Evolutionary conservation across 2,113 vertebrate genomes (phyloP), one percentile per base, ranked within the genome.

Genomic region (Corapipo altera): DNA sequence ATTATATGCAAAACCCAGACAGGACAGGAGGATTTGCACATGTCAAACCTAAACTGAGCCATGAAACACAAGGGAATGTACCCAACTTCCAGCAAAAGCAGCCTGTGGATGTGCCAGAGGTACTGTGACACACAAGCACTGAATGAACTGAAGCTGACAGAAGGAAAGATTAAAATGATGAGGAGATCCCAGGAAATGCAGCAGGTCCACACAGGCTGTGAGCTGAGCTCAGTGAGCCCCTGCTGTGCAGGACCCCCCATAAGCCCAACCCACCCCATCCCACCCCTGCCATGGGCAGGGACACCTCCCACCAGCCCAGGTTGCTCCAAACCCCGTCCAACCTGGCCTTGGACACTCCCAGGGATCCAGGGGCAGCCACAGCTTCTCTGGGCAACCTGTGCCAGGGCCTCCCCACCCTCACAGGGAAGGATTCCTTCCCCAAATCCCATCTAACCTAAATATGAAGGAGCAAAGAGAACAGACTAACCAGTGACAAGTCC

Each of bases 381-480:
- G 70, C 39, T 66, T 2, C 32, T 58, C 51, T 51, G 43, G 22
- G 43, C 18, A 41, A 4, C 44, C 58, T 75, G 12, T 57, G 51
- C 61, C 71, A 75, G 27, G 11, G 7, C 48, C 51, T 85, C 6
- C 7, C 39, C 26, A 33, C 43, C 66, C 43, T 49, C 0, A 0
- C 9, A 66, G 32, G 8, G 11, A 35, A 19, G 3, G 51, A 58
- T 16, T 15, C 14, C 52, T 52, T 8, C 27, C 37, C 59, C 8
- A 1, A 0, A 4, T 39, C 33, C 86, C 15, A 59, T 1, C 77
- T 4, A n/a, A 0, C 10, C 7, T 70, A 28, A 15, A 21, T 4
- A 13, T 0, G 17, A 88, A 55, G 41, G 33, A 41, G 62, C 37
- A 70, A 75, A 78, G 70, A 75, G 48, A 19, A 72, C 10, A 54